phyloP scores from a whole-genome alignment of 2,797 vertebrate genomes.

The Eulemur coronatus region DNA sequence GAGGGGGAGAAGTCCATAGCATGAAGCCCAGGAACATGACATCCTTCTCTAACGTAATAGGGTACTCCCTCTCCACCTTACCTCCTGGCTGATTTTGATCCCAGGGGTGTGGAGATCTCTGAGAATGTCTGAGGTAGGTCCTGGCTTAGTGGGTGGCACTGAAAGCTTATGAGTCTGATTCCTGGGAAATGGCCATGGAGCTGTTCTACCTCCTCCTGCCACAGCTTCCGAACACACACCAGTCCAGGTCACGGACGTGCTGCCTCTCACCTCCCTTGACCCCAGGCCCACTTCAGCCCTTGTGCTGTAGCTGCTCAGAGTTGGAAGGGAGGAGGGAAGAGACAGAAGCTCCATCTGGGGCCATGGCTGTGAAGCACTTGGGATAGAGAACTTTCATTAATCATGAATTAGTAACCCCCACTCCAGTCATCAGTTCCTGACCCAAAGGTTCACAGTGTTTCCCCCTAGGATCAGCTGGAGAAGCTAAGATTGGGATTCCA shows the following conservation, averaged over 20 bases:
- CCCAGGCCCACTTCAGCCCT: neutral
- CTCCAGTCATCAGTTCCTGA: neutral
- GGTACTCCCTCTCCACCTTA: neutral
- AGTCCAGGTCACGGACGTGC: neutral
- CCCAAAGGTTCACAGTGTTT: neutral
- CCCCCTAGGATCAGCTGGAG: neutral
- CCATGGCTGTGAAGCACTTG: neutral
- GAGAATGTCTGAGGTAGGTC: neutral
- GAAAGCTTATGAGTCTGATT: neutral
- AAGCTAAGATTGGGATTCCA: neutral
- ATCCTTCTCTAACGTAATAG: neutral
- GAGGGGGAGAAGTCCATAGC: neutral
- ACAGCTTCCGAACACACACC: neutral
- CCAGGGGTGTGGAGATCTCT: neutral
- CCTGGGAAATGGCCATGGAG: neutral
- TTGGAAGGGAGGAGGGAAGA: neutral
- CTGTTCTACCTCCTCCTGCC: neutral
- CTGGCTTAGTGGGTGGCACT: neutral
- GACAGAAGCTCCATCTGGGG: neutral
- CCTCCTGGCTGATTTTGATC: neutral
- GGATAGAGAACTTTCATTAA: neutral
- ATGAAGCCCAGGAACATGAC: neutral
- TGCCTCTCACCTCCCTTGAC: neutral
- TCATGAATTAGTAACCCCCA: neutral
- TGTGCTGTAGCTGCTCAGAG: neutral